Evolutionary conservation across 2,888 invertebrate genomes (phyloP).

Genomic region (Disparrhopalites patrizii): DNA sequence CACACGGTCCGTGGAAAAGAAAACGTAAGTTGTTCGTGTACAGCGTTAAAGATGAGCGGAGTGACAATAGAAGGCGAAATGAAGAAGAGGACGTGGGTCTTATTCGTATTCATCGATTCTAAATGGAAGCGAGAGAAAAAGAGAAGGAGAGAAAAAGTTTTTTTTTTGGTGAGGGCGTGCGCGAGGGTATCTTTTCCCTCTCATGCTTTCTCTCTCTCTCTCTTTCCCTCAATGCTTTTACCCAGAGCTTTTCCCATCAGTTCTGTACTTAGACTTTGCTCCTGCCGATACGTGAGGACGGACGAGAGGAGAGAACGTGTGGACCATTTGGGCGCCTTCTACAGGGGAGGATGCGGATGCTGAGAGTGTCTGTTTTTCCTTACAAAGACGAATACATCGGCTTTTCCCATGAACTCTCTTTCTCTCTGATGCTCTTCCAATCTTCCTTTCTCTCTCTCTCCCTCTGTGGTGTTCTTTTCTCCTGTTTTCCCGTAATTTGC

Average conservation of each 20-base stretch:
- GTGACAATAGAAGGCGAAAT: slow-evolving; percentile 22
- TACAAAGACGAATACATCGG: slow-evolving; percentile 1
- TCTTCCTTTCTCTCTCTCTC: not conserved
- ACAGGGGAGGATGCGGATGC: slow-evolving; percentile 13
- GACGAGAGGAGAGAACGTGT: slow-evolving; percentile 4
- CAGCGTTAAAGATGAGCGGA: slow-evolving; percentile 20
- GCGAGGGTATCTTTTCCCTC: slow-evolving; percentile 16
- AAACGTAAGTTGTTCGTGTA: slow-evolving; percentile 2
- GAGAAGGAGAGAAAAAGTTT: too few relatives aligned
- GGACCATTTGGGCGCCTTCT: slow-evolving; percentile 20
- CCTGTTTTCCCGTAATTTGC: too few relatives aligned
- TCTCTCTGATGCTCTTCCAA: not conserved
- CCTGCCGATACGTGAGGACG: not conserved
- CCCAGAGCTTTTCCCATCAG: slow-evolving; percentile 3
- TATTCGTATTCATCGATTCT: slow-evolving; percentile 28
- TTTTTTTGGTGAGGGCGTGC: slow-evolving; percentile 24
- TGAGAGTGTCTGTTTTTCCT: slow-evolving; percentile 14
- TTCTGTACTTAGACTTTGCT: not conserved
- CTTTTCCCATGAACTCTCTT: slow-evolving; percentile 6
- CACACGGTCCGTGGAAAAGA: not conserved
- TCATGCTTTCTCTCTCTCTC: slow-evolving; percentile 11
- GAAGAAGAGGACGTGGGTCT: slow-evolving; percentile 20
- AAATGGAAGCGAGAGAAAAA: slow-evolving; percentile 15
- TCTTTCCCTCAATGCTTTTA: not conserved
- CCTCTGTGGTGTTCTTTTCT: not conserved